These are phyloP conservation scores for Catocala fraxini DNA, from an alignment of 2,888 invertebrate genomes.

Conservation along the genomic window DNA sequence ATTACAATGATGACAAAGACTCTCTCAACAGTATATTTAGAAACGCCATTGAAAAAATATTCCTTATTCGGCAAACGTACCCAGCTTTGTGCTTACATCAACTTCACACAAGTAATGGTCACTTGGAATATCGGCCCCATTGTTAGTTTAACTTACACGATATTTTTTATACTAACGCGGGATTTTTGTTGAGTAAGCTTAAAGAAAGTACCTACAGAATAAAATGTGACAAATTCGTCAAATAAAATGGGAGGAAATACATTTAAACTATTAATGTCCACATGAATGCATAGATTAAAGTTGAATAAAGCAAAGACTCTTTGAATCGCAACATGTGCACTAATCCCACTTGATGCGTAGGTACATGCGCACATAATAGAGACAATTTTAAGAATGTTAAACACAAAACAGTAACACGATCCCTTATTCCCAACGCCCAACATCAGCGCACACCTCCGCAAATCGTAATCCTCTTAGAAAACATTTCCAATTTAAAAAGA, in stretches of 20 bases:
- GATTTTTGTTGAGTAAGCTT: conserved; percentile 45
- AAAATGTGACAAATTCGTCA: conserved; percentile 39
- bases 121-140: conserved; percentile 66
- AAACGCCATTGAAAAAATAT: conserved; percentile 39
- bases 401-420: conserved; percentile 74
- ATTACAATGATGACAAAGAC: conserved; percentile 25
- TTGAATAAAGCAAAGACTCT: conserved; percentile 31
- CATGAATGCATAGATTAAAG: conserved; percentile 10
- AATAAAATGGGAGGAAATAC: conserved; percentile 14
- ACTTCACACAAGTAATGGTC: conserved; percentile 67
- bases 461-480: conserved; percentile 88
- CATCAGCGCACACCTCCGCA: conserved; percentile 81
- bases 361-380: conserved; percentile 46
- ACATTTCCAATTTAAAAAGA: conserved; percentile 88
- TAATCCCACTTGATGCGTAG: conserved; percentile 58
- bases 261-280: background rate
- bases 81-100: conserved; percentile 63
- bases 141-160: conserved; percentile 57
- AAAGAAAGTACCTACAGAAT: conserved; percentile 43
- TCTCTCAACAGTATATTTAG: conserved; percentile 23
- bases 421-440: conserved; percentile 75
- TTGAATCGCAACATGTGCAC: conserved; percentile 31
- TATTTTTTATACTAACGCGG: conserved; percentile 53
- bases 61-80: conserved; percentile 49
- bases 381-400: conserved; percentile 68